These are phyloP conservation scores for Melanargia galathea DNA, from an alignment of 2,888 invertebrate genomes.

Conservation along the genomic window DNA sequence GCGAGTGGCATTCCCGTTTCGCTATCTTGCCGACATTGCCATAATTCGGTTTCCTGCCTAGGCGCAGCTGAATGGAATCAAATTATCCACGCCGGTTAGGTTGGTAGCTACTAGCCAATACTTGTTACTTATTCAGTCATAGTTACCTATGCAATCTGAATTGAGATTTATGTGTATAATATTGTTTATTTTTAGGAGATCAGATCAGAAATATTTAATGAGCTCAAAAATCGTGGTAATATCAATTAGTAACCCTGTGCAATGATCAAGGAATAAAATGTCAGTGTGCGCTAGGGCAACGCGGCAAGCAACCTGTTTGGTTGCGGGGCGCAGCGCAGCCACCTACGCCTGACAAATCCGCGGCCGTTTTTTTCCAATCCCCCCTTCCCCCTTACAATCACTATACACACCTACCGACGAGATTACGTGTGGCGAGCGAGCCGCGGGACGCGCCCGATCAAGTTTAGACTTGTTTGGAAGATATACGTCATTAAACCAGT, in stretches of 20 bases:
- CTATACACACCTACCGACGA: slow-evolving; percentile 41
- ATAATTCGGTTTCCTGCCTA: slow-evolving; percentile 49
- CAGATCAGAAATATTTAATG: neutral
- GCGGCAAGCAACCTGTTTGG: slow-evolving; percentile 73
- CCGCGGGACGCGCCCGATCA: slow-evolving; percentile 58
- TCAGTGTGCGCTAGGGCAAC: slow-evolving; percentile 64
- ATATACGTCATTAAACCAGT: slow-evolving; percentile 45
- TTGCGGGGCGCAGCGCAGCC: slow-evolving; percentile 62
- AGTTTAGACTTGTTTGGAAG: slow-evolving; percentile 65
- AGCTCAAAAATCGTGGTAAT: slow-evolving; percentile 33
- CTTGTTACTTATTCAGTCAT: slow-evolving; percentile 2
- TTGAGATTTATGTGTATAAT: neutral
- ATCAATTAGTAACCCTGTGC: slow-evolving; percentile 68
- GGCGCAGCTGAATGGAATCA: slow-evolving; percentile 35
- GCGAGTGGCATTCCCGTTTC: slow-evolving; percentile 50
- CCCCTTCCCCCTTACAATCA: slow-evolving; percentile 40
- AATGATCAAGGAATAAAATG: slow-evolving; percentile 68
- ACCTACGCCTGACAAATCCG: slow-evolving; percentile 79
- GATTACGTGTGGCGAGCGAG: slow-evolving; percentile 42
- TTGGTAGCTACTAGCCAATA: neutral
- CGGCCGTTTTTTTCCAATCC: slow-evolving; percentile 59
- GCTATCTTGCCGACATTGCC: slow-evolving; percentile 44
- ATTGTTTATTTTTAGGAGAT: neutral
- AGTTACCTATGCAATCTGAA: slow-evolving; percentile 1
- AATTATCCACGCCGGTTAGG: slow-evolving; percentile 13